phyloP scores from a whole-genome alignment of 2,797 vertebrate genomes.

The Salmo trutta region DNA sequence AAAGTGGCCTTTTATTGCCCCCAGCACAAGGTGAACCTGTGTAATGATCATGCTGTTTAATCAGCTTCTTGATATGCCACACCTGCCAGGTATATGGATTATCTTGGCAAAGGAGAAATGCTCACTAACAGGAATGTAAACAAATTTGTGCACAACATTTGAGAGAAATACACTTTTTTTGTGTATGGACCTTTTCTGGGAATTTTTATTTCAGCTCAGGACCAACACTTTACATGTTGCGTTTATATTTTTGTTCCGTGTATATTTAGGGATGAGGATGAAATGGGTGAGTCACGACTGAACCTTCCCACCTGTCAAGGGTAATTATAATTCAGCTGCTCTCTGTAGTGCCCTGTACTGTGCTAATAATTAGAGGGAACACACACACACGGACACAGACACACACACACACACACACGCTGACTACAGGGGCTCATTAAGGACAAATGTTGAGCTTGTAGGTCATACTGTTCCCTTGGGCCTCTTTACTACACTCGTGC shows the following conservation, averaged over 20 bases:
- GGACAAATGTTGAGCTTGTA: slow-evolving; percentile 29
- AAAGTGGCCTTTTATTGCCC: no score
- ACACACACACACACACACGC: slow-evolving; percentile 1
- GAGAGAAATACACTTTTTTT: no score
- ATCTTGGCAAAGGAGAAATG: not conserved
- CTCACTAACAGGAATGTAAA: not conserved
- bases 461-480: slow-evolving; percentile 21
- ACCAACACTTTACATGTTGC: no score
- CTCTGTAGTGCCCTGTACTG: slow-evolving; percentile 14
- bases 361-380: slow-evolving; percentile 33
- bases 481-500: not conserved
- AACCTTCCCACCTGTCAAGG: not conserved
- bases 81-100: no score
- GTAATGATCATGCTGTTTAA: no score
- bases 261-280: not conserved
- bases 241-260: not conserved
- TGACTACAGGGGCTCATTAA: slow-evolving; percentile 6
- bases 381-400: slow-evolving; percentile 10
- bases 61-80: no score
- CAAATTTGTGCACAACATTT: not conserved
- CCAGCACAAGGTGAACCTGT: no score
- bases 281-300: not conserved
- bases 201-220: no score
- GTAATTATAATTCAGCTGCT: slow-evolving; percentile 5
- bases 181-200: no score